These are phyloP conservation scores for Drosophila cyrtoloma DNA, from an alignment of 2,888 invertebrate species.

Conservation along the genomic window DNA sequence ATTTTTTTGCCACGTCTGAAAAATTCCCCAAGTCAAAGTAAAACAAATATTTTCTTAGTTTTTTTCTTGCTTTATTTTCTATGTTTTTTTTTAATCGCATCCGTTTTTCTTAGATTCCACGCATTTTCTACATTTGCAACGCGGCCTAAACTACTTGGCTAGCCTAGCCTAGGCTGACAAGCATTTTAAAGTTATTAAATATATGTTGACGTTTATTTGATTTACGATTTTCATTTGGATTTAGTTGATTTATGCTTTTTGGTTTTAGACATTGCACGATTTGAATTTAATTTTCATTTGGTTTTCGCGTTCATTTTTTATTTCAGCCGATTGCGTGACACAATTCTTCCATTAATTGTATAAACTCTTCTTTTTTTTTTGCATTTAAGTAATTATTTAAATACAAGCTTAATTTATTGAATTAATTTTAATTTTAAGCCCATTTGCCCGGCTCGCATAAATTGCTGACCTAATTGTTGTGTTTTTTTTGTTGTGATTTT, in stretches of 20 bases:
- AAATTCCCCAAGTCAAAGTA: neutral
- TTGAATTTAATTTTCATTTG: constrained; percentile 44
- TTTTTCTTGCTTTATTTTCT: constrained; percentile 55
- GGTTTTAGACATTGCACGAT: constrained; percentile 25
- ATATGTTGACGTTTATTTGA: constrained; percentile 16
- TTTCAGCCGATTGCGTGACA: constrained; percentile 48
- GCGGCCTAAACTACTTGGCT: constrained; percentile 26
- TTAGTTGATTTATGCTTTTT: constrained; percentile 44
- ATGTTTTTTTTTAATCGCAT: constrained; percentile 28
- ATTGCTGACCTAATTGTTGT: constrained; percentile 24
- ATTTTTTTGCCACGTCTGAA: neutral
- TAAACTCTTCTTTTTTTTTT: constrained; percentile 26
- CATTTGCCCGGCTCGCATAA: constrained; percentile 33
- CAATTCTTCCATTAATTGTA: constrained; percentile 40
- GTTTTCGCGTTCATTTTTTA: constrained; percentile 49
- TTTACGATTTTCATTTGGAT: constrained; percentile 2
- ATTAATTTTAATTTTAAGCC: constrained; percentile 54
- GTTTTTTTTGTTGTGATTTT: constrained; percentile 6
- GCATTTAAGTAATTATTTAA: constrained; percentile 41
- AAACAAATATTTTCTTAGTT: constrained; percentile 16
- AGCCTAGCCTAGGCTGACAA: constrained; percentile 27
- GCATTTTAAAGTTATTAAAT: constrained; percentile 21
- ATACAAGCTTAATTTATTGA: constrained; percentile 67
- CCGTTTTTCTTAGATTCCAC: constrained; percentile 26
- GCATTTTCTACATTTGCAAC: constrained; percentile 42